Conservation (phyloP, 2,888 invertebrate genomes). For the Megalurothrips usitatus region DNA sequence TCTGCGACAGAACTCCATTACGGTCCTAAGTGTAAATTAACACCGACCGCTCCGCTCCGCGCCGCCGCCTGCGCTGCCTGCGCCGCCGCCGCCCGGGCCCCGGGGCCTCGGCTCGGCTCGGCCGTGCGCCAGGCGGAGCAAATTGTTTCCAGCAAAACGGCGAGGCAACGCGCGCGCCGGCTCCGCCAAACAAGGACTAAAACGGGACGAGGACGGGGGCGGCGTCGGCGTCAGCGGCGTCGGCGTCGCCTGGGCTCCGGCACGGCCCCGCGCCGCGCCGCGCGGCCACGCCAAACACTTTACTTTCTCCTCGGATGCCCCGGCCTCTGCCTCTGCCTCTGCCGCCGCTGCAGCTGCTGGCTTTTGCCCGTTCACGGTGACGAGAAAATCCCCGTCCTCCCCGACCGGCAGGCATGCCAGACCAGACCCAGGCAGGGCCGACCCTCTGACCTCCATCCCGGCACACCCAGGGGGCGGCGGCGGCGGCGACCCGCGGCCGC, state of each 20-base stretch:
- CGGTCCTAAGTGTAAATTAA: not conserved
- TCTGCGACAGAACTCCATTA: conserved; percentile 17
- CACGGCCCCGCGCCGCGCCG: not conserved
- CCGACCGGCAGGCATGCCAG: too few relatives aligned
- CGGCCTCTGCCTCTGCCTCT: too few relatives aligned
- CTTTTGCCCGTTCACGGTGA: not conserved
- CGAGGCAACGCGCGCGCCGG: not conserved
- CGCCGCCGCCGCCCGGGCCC: too few relatives aligned
- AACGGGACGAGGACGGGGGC: not conserved
- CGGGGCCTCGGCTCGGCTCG: not conserved
- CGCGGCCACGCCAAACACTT: not conserved
- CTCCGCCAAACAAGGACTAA: conserved; percentile 5
- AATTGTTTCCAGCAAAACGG: conserved; percentile 11
- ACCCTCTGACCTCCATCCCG: too few relatives aligned
- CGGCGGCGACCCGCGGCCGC: too few relatives aligned
- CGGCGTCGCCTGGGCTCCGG: not conserved
- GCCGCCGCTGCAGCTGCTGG: too few relatives aligned
- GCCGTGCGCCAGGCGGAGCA: not conserved
- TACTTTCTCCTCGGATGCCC: not conserved
- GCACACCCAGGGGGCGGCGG: too few relatives aligned
- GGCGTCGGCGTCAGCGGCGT: too few relatives aligned
- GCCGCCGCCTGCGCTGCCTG: too few relatives aligned
- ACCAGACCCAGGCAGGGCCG: too few relatives aligned
- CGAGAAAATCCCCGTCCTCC: not conserved
- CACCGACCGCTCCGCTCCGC: not conserved